Percentiles rank a stretch among this genome's conserved stretches.
These are phyloP conservation scores for Glossophaga mutica DNA, from an alignment of 2,797 vertebrate genomes.

Conservation along the genomic window DNA sequence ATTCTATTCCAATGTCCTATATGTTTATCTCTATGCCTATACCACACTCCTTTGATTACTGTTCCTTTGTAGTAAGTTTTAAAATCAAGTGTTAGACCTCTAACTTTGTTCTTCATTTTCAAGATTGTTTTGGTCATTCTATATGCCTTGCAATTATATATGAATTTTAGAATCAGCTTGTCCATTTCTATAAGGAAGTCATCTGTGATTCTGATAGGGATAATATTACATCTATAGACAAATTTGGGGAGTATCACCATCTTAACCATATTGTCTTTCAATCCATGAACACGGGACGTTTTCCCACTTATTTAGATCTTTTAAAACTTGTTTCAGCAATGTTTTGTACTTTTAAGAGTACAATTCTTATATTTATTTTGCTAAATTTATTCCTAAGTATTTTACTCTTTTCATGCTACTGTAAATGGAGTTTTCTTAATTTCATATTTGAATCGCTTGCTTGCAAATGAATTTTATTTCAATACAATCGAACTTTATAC, in stretches of 20 bases:
- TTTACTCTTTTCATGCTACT: background rate
- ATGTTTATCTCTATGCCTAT: background rate
- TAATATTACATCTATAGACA: background rate
- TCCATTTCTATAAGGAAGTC: background rate
- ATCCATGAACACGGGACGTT: background rate
- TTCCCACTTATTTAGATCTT: background rate
- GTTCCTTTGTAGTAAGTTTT: background rate
- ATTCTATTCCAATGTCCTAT: background rate
- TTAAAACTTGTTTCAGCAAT: background rate
- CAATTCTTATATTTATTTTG: background rate
- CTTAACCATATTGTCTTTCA: background rate
- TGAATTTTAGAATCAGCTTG: background rate
- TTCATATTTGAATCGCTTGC: constrained; percentile 4
- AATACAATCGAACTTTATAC: background rate
- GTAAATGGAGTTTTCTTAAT: constrained; percentile 3
- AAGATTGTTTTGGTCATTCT: constrained; percentile 6
- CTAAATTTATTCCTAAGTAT: constrained; percentile 4
- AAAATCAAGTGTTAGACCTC: background rate
- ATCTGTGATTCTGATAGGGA: background rate
- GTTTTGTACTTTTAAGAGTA: constrained; percentile 3
- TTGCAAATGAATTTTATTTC: background rate
- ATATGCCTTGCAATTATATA: background rate
- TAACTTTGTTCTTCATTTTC: background rate
- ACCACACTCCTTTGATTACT: background rate
- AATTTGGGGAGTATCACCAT: background rate